Percentiles rank a stretch among this genome's conserved stretches.
phyloP scores from a whole-genome alignment of 2,797 vertebrate species.

The Podargus strigoides region DNA sequence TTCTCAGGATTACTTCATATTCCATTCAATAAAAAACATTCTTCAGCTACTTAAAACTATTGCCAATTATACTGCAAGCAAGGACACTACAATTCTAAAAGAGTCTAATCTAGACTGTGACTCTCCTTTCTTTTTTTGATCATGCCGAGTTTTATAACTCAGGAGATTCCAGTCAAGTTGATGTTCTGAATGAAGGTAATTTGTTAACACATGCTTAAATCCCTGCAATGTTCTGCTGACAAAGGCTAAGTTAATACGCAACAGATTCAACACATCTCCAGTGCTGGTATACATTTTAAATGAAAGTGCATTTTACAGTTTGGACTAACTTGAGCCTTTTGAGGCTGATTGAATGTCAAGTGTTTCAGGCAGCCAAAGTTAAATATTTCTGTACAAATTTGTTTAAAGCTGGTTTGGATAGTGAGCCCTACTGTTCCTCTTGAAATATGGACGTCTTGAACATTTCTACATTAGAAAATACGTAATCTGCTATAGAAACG shows the following conservation, averaged over 20 bases:
- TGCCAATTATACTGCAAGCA: not conserved
- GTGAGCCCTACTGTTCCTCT: not conserved
- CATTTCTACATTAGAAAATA: not conserved
- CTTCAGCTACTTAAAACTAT: not conserved
- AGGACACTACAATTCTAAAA: not conserved
- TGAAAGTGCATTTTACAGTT: not conserved
- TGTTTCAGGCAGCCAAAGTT: not conserved
- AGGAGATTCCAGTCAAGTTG: not conserved
- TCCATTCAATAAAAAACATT: not conserved
- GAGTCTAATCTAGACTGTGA: not conserved
- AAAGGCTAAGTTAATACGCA: not conserved
- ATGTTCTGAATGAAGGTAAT: not conserved
- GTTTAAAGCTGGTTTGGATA: not conserved
- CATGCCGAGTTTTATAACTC: not conserved
- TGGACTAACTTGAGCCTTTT: not conserved
- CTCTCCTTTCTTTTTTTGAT: not conserved
- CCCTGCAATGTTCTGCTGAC: slow-evolving; percentile 2
- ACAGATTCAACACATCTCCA: not conserved
- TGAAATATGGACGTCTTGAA: not conserved
- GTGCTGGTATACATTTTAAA: not conserved
- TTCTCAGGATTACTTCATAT: slow-evolving; percentile 13
- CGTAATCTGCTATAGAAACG: not conserved
- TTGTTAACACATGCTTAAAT: slow-evolving; percentile 5
- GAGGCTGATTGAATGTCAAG: not conserved
- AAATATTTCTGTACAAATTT: not conserved